Conservation (phyloP, 2,113 vertebrate species). For the Chascanopsetta lugubris region DNA sequence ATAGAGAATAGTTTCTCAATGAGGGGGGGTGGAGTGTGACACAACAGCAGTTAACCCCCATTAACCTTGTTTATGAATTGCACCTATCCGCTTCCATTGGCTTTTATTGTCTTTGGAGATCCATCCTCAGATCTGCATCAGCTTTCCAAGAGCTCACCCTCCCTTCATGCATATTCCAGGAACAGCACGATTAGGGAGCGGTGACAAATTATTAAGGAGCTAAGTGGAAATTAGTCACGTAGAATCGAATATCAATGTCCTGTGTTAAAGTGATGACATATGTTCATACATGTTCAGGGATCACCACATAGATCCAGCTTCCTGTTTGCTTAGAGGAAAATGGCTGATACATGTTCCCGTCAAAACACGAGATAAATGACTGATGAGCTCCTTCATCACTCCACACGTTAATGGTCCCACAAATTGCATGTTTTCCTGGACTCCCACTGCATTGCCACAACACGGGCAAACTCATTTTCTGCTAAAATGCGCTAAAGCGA, state of each 20-base stretch:
- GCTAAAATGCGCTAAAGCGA: constrained; percentile 42
- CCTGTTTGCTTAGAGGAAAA: constrained; percentile 5
- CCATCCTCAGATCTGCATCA: constrained; percentile 28
- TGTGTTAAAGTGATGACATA: not conserved
- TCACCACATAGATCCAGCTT: not conserved
- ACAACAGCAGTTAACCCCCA: not conserved
- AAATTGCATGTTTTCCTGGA: constrained; percentile 32
- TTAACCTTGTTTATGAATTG: not conserved
- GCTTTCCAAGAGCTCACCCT: constrained; percentile 22
- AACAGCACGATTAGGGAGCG: constrained; percentile 1
- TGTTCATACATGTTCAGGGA: not conserved
- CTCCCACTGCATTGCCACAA: constrained; percentile 37
- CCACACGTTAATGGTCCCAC: constrained; percentile 17
- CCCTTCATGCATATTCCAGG: constrained; percentile 58
- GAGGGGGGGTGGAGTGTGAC: too few species aligned
- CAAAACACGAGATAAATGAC: constrained; percentile 13
- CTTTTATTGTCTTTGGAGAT: constrained; percentile 50
- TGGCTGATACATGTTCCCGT: not conserved
- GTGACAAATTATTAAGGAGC: not conserved
- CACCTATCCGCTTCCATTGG: not conserved
- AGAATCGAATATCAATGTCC: not conserved
- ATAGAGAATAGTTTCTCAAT: too few species aligned
- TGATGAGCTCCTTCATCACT: constrained; percentile 21
- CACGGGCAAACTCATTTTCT: constrained; percentile 47
- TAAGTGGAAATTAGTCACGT: constrained; percentile 37